Evolutionary conservation across 2,797 vertebrate genomes (phyloP), one percentile per base, ranked within the genome.

Genomic region (Borostomias antarcticus): DNA sequence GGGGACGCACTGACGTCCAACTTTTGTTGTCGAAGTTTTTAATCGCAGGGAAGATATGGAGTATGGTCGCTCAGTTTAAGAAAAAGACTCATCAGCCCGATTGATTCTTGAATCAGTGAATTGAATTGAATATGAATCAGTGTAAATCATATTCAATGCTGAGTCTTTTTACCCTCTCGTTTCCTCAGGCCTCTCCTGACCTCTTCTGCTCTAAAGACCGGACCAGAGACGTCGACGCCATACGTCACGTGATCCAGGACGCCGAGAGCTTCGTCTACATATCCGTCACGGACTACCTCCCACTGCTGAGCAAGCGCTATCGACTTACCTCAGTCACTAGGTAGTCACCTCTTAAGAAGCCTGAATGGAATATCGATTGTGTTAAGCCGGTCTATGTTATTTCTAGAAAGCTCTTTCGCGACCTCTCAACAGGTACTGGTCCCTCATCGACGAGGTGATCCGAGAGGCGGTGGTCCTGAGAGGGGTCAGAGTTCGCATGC

Each of bases 201-300:
- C 82, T 93, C 68, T 94, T 98, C 78, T 97, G 95, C 75, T 80
- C 95, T 28, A 95, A 93, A 86, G 93, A 92, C 83, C 93, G 96
- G 81, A 95, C 94, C 75, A 88, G 91, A 84, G 95, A 96, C 76
- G 81, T 95, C 13, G 95, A 97, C 1, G 95, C 95, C 82, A 95
- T 98, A 76, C 88, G 93, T 83, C 92, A 91, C 17, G 94, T 98
- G 76, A 94, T 98, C 0, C 95, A 95, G 3, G 93, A 91, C 0
- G 95, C 95, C 1, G 91, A 93, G 64, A 88, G 89, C 17, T 97
- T 96, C 7, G 85, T 96, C 59, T 95, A 94, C 77, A 94, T 97
- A 7, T 95, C 95, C 0, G 94, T 96, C 85, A 96, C 85, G 6
- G 94, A 97, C 85, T 98, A 96, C 82, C 84, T 98, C 77, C 96